Evolutionary conservation across 2,888 invertebrate species (phyloP), one percentile per base, ranked within the genome.

Genomic region (Ametastegia equiseti): DNA sequence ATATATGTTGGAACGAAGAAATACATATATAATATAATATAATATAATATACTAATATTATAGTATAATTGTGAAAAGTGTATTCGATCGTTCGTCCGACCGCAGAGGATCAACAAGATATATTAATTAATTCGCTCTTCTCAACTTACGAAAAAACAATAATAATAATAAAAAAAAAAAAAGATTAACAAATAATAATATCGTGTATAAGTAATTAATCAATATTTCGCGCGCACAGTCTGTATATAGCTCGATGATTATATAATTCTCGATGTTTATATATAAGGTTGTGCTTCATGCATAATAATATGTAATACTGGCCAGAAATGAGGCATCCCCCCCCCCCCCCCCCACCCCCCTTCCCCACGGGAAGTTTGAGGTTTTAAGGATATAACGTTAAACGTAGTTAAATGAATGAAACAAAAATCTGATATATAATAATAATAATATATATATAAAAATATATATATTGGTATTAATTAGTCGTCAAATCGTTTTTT

Each of bases 341-440:
- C 13, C 33, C 39, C 19, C 1, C 3, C 6, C 39, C 15, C 65
- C n/a, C 5, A 15, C n/a, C 39, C 19, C 39, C 42, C 39, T 6
- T n/a, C 23, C 1, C 4, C 67, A n/a, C 39, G 19, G n/a, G 39
- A 36, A 23, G 39, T 69, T 42, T 15, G 19, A 63, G 15, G 30
- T n/a, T 65, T 65, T 13, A 47, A 3, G 47, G 15, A 65, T 33
- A 65, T 69, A 69, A 69, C 69, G 69, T 69, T 69, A 23, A 69
- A 69, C 69, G 69, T 69, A 69, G 33, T 23, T 54, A 23, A 54
- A 69, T 3, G 19, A 42, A 69, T 23, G 19, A 19, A 23, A 33
- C 33, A 65, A 36, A 36, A 2, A 30, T n/a, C n/a, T n/a, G 19
- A 39, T 19, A 19, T 13, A 23, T 36, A 11, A n/a, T 13, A 63